Percentiles rank a stretch among this genome's conserved stretches.
Conservation (phyloP, 2,797 vertebrate species). For the Rhinogobio ventralis region DNA sequence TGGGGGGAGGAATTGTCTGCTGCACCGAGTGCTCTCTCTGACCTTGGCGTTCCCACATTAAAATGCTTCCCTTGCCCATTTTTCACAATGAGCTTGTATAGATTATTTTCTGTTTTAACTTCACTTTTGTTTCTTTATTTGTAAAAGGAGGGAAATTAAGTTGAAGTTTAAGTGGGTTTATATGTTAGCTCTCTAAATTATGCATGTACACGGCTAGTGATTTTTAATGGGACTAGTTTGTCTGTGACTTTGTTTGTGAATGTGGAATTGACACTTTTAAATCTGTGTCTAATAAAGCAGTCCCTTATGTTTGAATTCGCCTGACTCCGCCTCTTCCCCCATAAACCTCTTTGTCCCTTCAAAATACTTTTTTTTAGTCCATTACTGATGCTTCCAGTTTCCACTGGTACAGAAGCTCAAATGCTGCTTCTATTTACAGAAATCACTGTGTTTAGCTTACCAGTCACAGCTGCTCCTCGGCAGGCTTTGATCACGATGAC, state of each 20-base stretch:
- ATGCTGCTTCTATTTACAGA: constrained; percentile 42
- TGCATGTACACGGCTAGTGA: not conserved
- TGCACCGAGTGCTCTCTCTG: constrained; percentile 79
- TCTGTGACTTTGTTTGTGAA: not conserved
- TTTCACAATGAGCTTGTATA: constrained; percentile 63
- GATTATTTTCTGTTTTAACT: not conserved
- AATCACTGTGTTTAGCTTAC: constrained; percentile 64
- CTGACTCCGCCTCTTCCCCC: not conserved
- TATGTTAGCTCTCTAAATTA: constrained; percentile 10
- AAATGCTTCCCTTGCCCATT: constrained; percentile 78
- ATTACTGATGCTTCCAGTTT: constrained; percentile 5
- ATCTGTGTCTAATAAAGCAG: constrained; percentile 6
- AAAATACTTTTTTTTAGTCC: not conserved
- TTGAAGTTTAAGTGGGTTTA: not conserved
- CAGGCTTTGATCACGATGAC: constrained; percentile 65
- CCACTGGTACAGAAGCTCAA: constrained; percentile 9
- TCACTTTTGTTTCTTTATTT: not conserved
- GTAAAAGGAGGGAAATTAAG: not conserved
- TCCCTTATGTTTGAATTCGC: not conserved
- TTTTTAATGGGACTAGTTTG: not conserved
- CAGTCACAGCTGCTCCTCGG: constrained; percentile 68
- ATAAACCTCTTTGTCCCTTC: constrained; percentile 15
- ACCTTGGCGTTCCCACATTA: constrained; percentile 81
- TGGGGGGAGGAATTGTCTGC: constrained; percentile 81
- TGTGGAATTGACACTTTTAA: not conserved